A percentile compares a stretch with the other conserved stretches of the same genome.
phyloP scores from a whole-genome alignment of 2,888 invertebrate genomes.

The Fabriciana adippe region DNA sequence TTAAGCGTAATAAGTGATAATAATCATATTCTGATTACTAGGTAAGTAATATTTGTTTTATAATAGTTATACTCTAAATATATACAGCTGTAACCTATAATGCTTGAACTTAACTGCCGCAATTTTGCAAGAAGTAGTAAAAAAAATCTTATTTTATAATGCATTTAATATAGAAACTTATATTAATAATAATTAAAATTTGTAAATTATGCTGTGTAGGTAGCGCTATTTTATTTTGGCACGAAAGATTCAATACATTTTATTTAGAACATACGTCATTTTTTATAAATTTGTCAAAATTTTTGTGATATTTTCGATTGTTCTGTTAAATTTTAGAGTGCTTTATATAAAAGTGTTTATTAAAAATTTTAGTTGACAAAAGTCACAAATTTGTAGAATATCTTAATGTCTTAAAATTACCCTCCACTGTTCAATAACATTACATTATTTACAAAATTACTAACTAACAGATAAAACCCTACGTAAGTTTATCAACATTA shows the following conservation, averaged over 20 bases:
- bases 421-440: not conserved
- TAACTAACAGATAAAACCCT: not conserved
- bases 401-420: not conserved
- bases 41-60: conserved; percentile 1
- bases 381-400: not conserved
- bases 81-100: conserved; percentile 12
- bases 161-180: not conserved
- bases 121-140: not conserved
- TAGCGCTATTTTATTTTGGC: conserved; percentile 7
- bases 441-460: not conserved
- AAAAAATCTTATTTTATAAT: not conserved
- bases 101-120: conserved; percentile 8
- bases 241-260: not conserved
- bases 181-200: not conserved
- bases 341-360: not conserved
- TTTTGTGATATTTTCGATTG: not conserved
- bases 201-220: not conserved
- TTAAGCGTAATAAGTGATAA: conserved; percentile 3
- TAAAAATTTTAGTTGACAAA: not conserved
- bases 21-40: not conserved
- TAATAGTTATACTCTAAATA: not conserved
- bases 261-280: conserved; percentile 16
- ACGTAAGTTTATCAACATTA: not conserved
- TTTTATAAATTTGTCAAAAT: conserved; percentile 3
- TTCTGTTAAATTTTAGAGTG: not conserved